Percentiles rank a stretch among this genome's conserved stretches.
Conservation (phyloP, 2,888 invertebrate species). For the Lasioglossum pauxillum region DNA sequence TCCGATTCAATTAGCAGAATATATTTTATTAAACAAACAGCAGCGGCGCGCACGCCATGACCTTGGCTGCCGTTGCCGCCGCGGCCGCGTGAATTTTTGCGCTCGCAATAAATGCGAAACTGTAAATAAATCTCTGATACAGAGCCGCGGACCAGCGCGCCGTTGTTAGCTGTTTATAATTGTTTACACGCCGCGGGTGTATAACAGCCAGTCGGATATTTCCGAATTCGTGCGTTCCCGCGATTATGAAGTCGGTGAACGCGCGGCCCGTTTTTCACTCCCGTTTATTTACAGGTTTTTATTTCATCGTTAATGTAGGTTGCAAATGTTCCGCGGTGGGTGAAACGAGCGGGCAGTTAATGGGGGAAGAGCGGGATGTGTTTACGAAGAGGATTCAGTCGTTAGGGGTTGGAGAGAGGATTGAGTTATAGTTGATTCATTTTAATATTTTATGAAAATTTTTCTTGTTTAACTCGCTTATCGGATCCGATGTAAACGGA, state of each 20-base stretch:
- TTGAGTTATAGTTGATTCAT: neutral
- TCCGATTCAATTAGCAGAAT: constrained; percentile 3
- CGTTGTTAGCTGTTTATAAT: constrained; percentile 10
- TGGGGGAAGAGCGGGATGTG: neutral
- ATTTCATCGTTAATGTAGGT: neutral
- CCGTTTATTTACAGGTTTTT: neutral
- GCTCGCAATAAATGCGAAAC: neutral
- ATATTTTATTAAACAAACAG: constrained; percentile 51
- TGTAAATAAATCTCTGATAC: constrained; percentile 6
- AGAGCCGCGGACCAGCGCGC: neutral
- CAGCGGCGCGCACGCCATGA: neutral
- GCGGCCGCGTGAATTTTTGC: neutral
- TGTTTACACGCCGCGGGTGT: neutral
- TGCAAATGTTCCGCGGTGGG: neutral
- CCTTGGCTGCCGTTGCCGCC: neutral
- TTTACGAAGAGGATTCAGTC: neutral
- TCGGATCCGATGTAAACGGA: no score
- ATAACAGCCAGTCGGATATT: neutral
- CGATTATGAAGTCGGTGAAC: neutral
- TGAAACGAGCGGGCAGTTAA: neutral
- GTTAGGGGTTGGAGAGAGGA: neutral
- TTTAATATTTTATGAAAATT: no score
- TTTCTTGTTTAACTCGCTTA: neutral
- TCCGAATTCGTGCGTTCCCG: neutral
- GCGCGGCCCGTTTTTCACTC: neutral